Evolutionary conservation across 2,797 vertebrate species (phyloP), one percentile per base, ranked within the genome.

Genomic region (Danio albolineatus): DNA sequence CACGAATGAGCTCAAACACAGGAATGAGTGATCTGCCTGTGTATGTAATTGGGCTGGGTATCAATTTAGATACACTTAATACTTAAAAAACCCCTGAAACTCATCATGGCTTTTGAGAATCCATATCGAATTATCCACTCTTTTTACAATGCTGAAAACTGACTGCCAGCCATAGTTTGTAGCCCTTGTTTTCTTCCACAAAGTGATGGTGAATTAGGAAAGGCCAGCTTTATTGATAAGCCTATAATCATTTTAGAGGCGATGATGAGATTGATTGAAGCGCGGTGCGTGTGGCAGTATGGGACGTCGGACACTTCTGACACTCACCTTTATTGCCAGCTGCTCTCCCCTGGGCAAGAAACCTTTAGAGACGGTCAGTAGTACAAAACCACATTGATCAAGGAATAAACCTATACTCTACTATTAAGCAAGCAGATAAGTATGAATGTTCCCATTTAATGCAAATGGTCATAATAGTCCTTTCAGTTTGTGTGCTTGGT

Each of bases 261-360:
- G 2, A 64, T 82, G 67, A 48, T 78, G 16, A 78, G 75, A 76
- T 43, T 60, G 46, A 64, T 62, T 51, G 28, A 78, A 78, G 56
- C 44, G 36, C 28, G 17, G 61, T 51, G 41, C 51, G 28, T 46
- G 36, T 75, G 46, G 60, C 62, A 46, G 39, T 28, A 59, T 44
- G 39, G 28, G 10, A 43, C 2, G 38, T 53, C 14, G 56, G 10
- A 48, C 75, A 64, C 39, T 56, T 66, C 72, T 39, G 36, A 38
- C 43, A 87, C 87, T 87, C 86, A 89, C 86, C 84, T 80, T 84
- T 61, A 89, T 80, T 49, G 85, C 74, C 82, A 87, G 76, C 75
- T 79, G 85, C 73, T 83, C 60, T 59, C 65, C 48, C n/a, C 76
- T 83, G 79, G 86, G 46, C 69, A 89, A 82, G 39, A 87, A 76